A percentile compares a stretch with the other conserved stretches of the same genome.
phyloP scores from a whole-genome alignment of 2,113 vertebrate species.

The Narcine bancroftii region DNA sequence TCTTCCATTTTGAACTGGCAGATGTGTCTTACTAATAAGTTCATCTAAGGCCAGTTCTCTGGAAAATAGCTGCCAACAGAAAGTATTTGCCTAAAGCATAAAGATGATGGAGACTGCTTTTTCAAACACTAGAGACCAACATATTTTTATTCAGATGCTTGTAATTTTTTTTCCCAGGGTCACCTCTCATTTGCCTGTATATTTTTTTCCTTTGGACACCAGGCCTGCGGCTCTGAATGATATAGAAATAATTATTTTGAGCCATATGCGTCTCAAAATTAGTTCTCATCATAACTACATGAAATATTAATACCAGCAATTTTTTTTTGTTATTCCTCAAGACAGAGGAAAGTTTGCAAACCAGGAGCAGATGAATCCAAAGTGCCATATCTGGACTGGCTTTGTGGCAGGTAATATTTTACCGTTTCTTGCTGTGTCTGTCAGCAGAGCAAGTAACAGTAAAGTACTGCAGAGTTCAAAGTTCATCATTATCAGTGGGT shows the following conservation, averaged over 20 bases:
- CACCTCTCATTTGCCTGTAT: neutral
- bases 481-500: neutral
- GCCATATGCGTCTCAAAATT: neutral
- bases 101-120: neutral
- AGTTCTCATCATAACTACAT: neutral
- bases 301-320: constrained; percentile 8
- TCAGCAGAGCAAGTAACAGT: neutral
- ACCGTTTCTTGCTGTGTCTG: too few species aligned
- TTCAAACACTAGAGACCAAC: neutral
- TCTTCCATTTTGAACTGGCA: neutral
- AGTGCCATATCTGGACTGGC: neutral
- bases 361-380: too few species aligned
- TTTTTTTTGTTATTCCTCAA: neutral
- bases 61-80: neutral
- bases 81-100: neutral
- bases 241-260: neutral
- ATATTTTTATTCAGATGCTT: constrained; percentile 15
- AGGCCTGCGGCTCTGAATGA: neutral
- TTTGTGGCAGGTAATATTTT: too few species aligned
- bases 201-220: neutral
- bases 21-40: neutral
- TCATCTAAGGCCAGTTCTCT: neutral
- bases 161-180: neutral
- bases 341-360: neutral
- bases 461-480: neutral